Conservation (phyloP, 1,140 invertebrate species). For the Bombyx mandarina region DNA sequence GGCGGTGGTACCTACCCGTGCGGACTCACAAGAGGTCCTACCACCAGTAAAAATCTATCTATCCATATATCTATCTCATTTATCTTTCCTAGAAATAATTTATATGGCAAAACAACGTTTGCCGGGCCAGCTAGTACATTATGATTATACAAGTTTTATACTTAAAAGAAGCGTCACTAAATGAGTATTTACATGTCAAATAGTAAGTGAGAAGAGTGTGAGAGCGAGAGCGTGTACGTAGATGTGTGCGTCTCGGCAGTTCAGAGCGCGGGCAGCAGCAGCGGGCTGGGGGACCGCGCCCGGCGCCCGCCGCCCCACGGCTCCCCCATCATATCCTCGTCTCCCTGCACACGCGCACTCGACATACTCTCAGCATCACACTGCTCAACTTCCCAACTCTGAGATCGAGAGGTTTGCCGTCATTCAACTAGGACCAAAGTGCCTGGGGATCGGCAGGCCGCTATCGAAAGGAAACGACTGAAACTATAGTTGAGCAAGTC, state of each 20-base stretch:
- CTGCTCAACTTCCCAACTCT: slow-evolving; percentile 67
- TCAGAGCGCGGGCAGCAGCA: slow-evolving; percentile 53
- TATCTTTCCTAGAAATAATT: neutral
- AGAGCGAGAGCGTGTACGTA: neutral
- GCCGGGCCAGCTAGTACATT: neutral
- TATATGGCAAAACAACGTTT: neutral
- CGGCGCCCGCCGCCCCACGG: slow-evolving; percentile 46
- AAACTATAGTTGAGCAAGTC: too few species aligned
- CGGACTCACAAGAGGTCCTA: too few species aligned
- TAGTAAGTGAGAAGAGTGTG: neutral
- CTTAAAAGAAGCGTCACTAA: neutral
- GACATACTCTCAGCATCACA: slow-evolving; percentile 69
- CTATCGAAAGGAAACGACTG: too few species aligned
- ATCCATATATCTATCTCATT: slow-evolving; percentile 17
- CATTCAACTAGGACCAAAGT: slow-evolving; percentile 34
- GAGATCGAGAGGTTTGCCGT: slow-evolving; percentile 59
- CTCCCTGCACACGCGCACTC: slow-evolving; percentile 68
- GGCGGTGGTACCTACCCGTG: too few species aligned
- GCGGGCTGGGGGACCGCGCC: slow-evolving; percentile 47
- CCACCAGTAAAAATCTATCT: neutral
- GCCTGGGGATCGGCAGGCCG: neutral
- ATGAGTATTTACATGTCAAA: neutral
- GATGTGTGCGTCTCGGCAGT: slow-evolving; percentile 1
- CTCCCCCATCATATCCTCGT: slow-evolving; percentile 68
- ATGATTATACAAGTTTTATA: neutral